These are phyloP conservation scores for Lordiphosa fenestrarum DNA, from an alignment of 2,888 invertebrate genomes.

Conservation along the genomic window DNA sequence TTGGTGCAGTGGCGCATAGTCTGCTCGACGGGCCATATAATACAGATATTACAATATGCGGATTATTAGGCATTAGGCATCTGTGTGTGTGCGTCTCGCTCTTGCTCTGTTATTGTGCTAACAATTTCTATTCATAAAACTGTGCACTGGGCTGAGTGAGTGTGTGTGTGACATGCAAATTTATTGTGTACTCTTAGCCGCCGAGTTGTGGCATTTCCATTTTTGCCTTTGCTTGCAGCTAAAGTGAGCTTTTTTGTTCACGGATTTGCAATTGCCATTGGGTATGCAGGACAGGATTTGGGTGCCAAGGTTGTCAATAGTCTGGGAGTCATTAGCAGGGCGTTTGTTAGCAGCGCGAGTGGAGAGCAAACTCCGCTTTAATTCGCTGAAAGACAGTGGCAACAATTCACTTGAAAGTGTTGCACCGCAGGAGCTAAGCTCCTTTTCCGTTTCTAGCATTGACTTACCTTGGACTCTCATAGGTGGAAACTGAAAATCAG, in stretches of 20 bases:
- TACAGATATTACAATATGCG: constrained; percentile 72
- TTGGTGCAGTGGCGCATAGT: constrained; percentile 48
- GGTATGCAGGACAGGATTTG: constrained; percentile 43
- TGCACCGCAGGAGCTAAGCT: too few species aligned
- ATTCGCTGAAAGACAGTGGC: too few species aligned
- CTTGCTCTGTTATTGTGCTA: constrained; percentile 50
- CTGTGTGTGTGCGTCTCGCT: neutral
- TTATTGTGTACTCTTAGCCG: constrained; percentile 66
- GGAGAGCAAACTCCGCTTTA: too few species aligned
- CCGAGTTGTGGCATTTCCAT: constrained; percentile 57
- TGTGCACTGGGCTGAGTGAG: constrained; percentile 15
- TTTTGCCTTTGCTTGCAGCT: constrained; percentile 17
- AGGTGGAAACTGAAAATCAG: too few species aligned
- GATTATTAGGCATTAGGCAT: constrained; percentile 70
- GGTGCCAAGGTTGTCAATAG: constrained; percentile 57
- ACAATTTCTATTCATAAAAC: constrained; percentile 70
- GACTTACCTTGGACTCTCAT: too few species aligned
- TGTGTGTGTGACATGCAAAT: constrained; percentile 61
- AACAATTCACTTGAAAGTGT: too few species aligned
- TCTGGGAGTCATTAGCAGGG: constrained; percentile 28
- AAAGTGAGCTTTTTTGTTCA: constrained; percentile 51
- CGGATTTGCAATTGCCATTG: constrained; percentile 61
- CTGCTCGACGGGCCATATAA: constrained; percentile 49
- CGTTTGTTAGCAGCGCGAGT: constrained; percentile 8
- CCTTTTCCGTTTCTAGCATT: too few species aligned